phyloP scores from a whole-genome alignment of 2,888 invertebrate species.

The Nomada flava region DNA sequence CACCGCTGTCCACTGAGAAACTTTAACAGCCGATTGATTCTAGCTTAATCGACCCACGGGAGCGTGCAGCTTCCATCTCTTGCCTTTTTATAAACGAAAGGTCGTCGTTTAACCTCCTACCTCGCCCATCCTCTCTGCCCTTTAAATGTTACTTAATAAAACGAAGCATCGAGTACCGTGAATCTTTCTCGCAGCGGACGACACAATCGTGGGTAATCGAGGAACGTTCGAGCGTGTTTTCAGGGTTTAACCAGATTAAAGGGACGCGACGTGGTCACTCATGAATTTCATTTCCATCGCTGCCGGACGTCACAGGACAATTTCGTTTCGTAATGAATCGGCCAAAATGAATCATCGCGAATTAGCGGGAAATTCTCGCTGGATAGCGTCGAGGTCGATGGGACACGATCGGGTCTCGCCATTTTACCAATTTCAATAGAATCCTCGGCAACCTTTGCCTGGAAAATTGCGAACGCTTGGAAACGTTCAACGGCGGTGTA shows the following conservation, averaged over 20 bases:
- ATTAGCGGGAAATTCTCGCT: conserved; percentile 21
- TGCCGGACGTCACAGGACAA: conserved; percentile 13
- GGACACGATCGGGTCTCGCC: background rate
- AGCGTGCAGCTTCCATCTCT: conserved; percentile 30
- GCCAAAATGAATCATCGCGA: conserved; percentile 8
- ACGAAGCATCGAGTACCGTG: background rate
- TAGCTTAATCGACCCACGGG: conserved; percentile 49
- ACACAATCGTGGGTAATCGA: conserved; percentile 15
- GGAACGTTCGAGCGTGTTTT: background rate
- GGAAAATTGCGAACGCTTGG: background rate
- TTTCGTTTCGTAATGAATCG: conserved; percentile 16
- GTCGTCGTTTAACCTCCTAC: conserved; percentile 48
- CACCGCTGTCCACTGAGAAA: conserved; percentile 34
- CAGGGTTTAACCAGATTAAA: conserved; percentile 21
- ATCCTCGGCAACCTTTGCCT: conserved; percentile 2
- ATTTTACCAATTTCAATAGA: background rate
- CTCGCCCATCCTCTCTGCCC: background rate
- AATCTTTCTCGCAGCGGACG: background rate
- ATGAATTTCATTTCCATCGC: conserved; percentile 34
- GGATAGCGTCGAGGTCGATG: conserved; percentile 4
- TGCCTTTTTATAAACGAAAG: conserved; percentile 62
- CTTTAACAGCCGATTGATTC: conserved; percentile 61
- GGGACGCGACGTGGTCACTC: background rate
- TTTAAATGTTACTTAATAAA: background rate
- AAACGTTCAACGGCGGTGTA: background rate